phyloP scores from a whole-genome alignment of 2,113 vertebrate species.

The Brachirus orientalis region DNA sequence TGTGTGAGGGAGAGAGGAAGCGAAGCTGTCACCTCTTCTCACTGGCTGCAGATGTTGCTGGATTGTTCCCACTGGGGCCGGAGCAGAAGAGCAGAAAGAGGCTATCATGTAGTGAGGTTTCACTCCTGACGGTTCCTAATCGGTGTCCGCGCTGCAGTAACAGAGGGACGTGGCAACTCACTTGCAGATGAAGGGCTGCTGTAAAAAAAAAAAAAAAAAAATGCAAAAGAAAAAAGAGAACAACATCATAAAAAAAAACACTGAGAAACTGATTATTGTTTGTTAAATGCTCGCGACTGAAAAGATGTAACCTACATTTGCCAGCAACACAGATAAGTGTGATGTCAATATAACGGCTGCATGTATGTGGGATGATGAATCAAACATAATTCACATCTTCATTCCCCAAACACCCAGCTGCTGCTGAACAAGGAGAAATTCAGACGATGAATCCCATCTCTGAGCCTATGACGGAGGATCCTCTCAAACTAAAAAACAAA shows the following conservation, averaged over 20 bases:
- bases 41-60: conserved; percentile 29
- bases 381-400: conserved; percentile 45
- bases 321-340: conserved; percentile 23
- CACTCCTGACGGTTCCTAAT: conserved; percentile 39
- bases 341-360: conserved; percentile 32
- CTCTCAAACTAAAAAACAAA: conserved; percentile 21
- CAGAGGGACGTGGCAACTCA: conserved; percentile 16
- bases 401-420: conserved; percentile 34
- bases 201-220: conserved; percentile 18
- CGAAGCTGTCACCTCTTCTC: conserved; percentile 50
- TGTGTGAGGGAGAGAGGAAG: conserved; percentile 25
- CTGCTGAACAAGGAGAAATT: conserved; percentile 2
- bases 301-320: conserved; percentile 26
- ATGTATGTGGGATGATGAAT: conserved; percentile 40
- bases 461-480: conserved; percentile 17
- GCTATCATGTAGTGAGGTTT: conserved; percentile 29
- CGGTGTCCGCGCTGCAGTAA: conserved; percentile 26
- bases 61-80: conserved; percentile 35
- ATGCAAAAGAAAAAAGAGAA: conserved; percentile 25
- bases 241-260: neutral
- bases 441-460: neutral
- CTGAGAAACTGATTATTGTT: conserved; percentile 21
- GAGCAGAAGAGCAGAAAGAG: conserved; percentile 39
- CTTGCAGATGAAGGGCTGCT: conserved; percentile 15
- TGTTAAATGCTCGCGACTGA: conserved; percentile 28